Conservation (phyloP, 2,888 invertebrate species). For the Acrocyrtus sp. region DNA sequence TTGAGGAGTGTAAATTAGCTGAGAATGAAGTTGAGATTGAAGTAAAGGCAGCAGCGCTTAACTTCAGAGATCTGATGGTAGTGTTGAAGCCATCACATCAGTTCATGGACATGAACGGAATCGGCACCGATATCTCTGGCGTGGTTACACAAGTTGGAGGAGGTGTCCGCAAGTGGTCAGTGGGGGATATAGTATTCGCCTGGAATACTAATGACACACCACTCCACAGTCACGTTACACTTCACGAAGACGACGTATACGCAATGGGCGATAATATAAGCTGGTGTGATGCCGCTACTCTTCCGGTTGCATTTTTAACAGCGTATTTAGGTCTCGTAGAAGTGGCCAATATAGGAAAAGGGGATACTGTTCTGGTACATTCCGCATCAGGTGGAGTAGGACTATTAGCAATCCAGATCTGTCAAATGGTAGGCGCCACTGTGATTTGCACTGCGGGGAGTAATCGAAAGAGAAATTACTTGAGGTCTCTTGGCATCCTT, state of each 20-base stretch:
- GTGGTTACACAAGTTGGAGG: constrained; percentile 71
- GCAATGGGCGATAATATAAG: constrained; percentile 11
- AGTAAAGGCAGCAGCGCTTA: constrained; percentile 28
- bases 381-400: constrained; percentile 51
- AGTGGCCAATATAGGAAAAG: constrained; percentile 6
- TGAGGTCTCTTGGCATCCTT: constrained; percentile 38
- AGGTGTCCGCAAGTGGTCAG: constrained; percentile 70
- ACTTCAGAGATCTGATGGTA: constrained; percentile 38
- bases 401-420: constrained; percentile 34
- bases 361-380: constrained; percentile 35
- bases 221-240: constrained; percentile 23
- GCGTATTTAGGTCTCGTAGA: constrained; percentile 25
- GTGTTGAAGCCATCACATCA: constrained; percentile 28
- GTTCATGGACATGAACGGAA: constrained; percentile 20
- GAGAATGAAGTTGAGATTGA: constrained; percentile 24
- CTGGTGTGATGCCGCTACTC: constrained; percentile 20
- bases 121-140: constrained; percentile 79
- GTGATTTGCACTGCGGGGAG: constrained; percentile 52
- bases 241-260: constrained; percentile 18
- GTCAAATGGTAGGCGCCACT: constrained; percentile 32
- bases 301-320: constrained; percentile 28
- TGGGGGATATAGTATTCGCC: constrained; percentile 74
- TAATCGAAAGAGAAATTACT: constrained; percentile 41
- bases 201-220: constrained; percentile 5
- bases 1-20: background rate